phyloP scores from a whole-genome alignment of 2,888 invertebrate genomes.

The Imbricaverruca yamaguchii region DNA sequence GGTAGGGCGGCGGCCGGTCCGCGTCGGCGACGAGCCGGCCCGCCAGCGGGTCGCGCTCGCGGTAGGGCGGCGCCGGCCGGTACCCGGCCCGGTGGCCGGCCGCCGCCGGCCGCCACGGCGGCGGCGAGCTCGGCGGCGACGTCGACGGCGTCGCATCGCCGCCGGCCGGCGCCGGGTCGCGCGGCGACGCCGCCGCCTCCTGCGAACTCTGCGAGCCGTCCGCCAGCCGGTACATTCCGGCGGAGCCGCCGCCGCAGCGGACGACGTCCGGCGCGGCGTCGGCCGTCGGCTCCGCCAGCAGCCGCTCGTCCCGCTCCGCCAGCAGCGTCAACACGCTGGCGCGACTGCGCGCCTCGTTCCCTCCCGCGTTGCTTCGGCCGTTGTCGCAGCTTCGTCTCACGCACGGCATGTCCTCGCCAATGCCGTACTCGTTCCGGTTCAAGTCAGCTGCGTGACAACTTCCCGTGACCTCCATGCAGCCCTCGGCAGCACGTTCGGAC shows the following conservation, averaged over 20 bases:
- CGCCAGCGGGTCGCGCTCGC: constrained; percentile 1
- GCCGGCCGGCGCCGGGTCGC: not conserved
- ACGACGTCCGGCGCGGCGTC: not conserved
- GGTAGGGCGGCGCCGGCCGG: constrained; percentile 14
- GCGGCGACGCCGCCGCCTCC: not conserved
- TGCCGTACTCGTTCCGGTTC: too few species aligned
- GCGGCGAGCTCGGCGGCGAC: not conserved
- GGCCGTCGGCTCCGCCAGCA: not conserved
- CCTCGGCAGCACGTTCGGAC: too few species aligned
- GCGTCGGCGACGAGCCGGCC: not conserved
- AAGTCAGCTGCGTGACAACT: too few species aligned
- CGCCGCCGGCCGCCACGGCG: not conserved
- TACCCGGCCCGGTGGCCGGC: not conserved
- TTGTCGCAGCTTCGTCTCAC: too few species aligned
- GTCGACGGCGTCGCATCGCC: not conserved
- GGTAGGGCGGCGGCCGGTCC: constrained; percentile 7
- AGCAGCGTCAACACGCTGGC: not conserved
- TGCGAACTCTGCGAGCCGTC: not conserved
- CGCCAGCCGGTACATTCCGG: not conserved
- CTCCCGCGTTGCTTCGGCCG: not conserved
- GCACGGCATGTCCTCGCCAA: too few species aligned
- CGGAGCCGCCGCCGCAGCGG: not conserved
- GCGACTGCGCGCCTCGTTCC: not conserved
- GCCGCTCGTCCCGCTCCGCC: not conserved
- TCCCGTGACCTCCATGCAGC: too few species aligned